Percentiles rank a stretch among this genome's conserved stretches.
phyloP scores from a whole-genome alignment of 92 coral and sea anemone species.

The Pocillopora meandrina region DNA sequence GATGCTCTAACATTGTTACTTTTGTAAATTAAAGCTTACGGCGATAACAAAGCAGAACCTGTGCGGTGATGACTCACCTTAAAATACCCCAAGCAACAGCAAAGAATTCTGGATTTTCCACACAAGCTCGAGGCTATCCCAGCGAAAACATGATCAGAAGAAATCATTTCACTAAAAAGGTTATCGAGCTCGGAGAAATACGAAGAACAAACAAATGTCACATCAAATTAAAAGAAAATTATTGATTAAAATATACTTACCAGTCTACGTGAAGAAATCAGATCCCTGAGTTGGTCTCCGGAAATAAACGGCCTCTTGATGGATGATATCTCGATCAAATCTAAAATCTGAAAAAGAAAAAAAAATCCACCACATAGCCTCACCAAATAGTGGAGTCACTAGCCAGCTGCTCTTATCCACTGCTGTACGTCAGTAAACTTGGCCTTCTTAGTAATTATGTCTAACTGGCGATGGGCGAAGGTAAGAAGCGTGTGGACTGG shows the following conservation, averaged over 20 bases:
- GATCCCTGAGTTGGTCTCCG: constrained; percentile 29
- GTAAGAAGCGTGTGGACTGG: too few relatives aligned
- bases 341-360: constrained; percentile 49
- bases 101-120: constrained; percentile 57
- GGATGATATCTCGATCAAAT: constrained; percentile 57
- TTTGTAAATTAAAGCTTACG: background rate
- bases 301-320: constrained; percentile 50
- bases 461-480: too few relatives aligned
- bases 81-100: constrained; percentile 45
- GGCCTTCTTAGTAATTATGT: too few relatives aligned
- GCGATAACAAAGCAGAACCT: too few relatives aligned
- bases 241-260: constrained; percentile 24
- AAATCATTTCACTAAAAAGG: background rate
- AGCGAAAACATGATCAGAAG: background rate
- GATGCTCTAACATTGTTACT: background rate
- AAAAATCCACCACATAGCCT: background rate
- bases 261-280: constrained; percentile 47
- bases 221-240: background rate
- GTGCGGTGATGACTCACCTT: constrained; percentile 46
- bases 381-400: background rate
- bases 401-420: too few relatives aligned
- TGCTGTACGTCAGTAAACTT: too few relatives aligned
- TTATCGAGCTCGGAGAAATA: too few relatives aligned
- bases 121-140: constrained; percentile 60
- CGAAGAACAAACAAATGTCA: background rate